A percentile compares a stretch with the other conserved stretches of the same genome.
These are phyloP conservation scores for Stictocephala bisonia DNA, from an alignment of 2,888 invertebrate species.

Conservation along the genomic window DNA sequence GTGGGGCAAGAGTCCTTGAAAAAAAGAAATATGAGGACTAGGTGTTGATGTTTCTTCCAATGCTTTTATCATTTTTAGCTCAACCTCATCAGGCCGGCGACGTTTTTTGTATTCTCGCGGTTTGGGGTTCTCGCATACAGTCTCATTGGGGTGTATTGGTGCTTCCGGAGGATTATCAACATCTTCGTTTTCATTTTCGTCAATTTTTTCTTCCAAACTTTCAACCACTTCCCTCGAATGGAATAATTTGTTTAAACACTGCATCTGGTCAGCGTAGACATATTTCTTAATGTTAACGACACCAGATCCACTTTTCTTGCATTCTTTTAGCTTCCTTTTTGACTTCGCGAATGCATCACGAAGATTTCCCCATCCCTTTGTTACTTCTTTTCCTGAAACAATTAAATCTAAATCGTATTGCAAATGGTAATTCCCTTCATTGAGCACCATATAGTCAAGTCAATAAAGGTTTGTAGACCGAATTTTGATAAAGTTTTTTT, in stretches of 20 bases:
- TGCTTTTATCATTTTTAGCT: constrained; percentile 32
- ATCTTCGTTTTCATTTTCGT: constrained; percentile 27
- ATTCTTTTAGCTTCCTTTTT: constrained; percentile 31
- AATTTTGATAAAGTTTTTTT: background rate
- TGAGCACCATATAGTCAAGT: too few relatives aligned
- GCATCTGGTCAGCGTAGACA: constrained; percentile 47
- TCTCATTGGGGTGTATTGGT: background rate
- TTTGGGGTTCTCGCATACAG: constrained; percentile 28
- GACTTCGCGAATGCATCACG: constrained; percentile 38
- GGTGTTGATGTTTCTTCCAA: constrained; percentile 18
- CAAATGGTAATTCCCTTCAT: too few relatives aligned
- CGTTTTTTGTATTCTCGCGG: constrained; percentile 37
- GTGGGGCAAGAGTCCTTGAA: constrained; percentile 29
- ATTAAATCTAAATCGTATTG: background rate
- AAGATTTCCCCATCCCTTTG: constrained; percentile 44
- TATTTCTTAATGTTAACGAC: constrained; percentile 42
- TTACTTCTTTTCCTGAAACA: constrained; percentile 44
- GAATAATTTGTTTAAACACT: constrained; percentile 44
- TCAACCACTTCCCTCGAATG: constrained; percentile 39
- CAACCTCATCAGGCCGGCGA: constrained; percentile 43
- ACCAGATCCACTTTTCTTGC: constrained; percentile 46
- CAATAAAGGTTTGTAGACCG: too few relatives aligned
- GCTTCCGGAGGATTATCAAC: background rate
- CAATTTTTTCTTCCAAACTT: constrained; percentile 36
- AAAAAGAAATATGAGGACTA: constrained; percentile 23